Evolutionary conservation across 2,888 invertebrate species (phyloP), one percentile per base, ranked within the genome.

Genomic region (Leistus spinibarbis): DNA sequence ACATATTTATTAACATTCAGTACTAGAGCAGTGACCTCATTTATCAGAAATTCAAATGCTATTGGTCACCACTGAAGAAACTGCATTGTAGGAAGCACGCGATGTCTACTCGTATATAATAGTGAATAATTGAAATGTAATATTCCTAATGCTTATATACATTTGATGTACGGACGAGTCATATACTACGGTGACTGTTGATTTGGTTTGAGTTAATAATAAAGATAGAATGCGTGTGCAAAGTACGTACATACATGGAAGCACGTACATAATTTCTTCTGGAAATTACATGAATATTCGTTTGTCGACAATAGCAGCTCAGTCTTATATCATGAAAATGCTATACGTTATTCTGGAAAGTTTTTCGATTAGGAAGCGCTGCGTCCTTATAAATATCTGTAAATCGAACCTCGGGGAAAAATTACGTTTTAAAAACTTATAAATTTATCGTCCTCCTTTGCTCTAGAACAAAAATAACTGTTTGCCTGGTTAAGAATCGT

Each of bases 341-440:
- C 76, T 77, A 76, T 73, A 76, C 77, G 69, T 76, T 74, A 69
- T 69, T 56, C 56, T 66, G 63, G 54, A 76, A 77, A 77, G 64
- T 78, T 78, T 78, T 78, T 77, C 78, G 76, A 78, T 78, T 78
- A 77, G 67, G 67, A 66, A 66, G 67, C 72, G 27, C 75, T 63
- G 72, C 73, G 78, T 78, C 79, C 77, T 80, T 80, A 80, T 81
- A 81, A 81, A 82, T 82, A 81, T 80, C 78, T 76, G 77, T 24
- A 76, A 79, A 81, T 82, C 81, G 81, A 81, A 80, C 81, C 81
- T 69, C 24, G 73, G 81, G 81, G 82, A 79, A 79, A 78, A 80
- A 81, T 81, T 81, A 80, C 76, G 77, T 78, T 73, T 60, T 78
- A 77, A 78, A 81, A 81, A 81, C 79, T 80, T 79, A 76, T 76